These are phyloP conservation scores for Actinostola sp. DNA, from an alignment of 92 coral and sea anemone genomes.

Conservation along the genomic window DNA sequence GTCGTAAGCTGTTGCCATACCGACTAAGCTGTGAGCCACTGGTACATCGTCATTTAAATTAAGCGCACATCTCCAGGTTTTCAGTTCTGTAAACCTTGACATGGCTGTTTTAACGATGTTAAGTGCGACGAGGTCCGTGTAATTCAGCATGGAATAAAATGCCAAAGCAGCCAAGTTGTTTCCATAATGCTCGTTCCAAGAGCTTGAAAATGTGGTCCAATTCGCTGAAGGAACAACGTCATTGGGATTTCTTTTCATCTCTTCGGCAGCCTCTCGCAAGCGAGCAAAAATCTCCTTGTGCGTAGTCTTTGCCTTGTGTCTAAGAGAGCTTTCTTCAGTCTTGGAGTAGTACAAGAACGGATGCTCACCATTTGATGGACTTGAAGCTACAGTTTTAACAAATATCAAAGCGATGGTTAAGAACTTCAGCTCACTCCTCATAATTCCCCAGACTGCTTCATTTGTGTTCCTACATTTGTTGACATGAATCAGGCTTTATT, in stretches of 20 bases:
- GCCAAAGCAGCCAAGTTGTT: constrained; percentile 73
- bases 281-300: constrained; percentile 68
- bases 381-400: too few species aligned
- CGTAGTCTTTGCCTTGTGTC: constrained; percentile 57
- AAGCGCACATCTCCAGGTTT: constrained; percentile 74
- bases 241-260: constrained; percentile 32
- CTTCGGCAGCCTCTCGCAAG: constrained; percentile 46
- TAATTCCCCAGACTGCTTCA: too few species aligned
- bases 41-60: constrained; percentile 83
- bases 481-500: too few species aligned
- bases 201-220: constrained; percentile 60
- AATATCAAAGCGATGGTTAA: too few species aligned
- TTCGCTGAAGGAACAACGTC: constrained; percentile 60
- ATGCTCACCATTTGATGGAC: constrained; percentile 11
- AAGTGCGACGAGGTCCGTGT: constrained; percentile 58
- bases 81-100: constrained; percentile 47
- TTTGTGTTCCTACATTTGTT: too few species aligned
- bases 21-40: constrained; percentile 85
- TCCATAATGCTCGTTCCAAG: constrained; percentile 86
- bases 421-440: too few species aligned
- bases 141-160: constrained; percentile 76
- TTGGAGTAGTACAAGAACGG: constrained; percentile 72
- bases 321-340: constrained; percentile 54
- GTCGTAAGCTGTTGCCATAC: constrained; percentile 86
- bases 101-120: constrained; percentile 60